Evolutionary conservation across 2,113 vertebrate genomes (phyloP), one percentile per base, ranked within the genome.

Genomic region (Phalacrocorax carbo): DNA sequence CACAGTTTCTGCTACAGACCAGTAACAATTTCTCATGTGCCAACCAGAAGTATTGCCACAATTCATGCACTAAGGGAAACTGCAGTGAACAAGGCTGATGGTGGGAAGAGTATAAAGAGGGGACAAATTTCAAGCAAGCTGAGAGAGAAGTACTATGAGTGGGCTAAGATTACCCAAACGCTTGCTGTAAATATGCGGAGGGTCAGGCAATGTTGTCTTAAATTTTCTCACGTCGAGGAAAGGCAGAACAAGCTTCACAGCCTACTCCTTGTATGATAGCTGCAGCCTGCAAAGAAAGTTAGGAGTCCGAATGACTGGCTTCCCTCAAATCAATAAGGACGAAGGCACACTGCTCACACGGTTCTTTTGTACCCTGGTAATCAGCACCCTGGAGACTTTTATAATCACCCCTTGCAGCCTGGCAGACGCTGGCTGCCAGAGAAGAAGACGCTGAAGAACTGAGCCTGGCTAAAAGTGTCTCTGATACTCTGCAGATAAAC

Each of bases 401-500:
- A 51, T 82, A 73, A 95, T 86, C 84, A 48, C 17, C 77, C 70
- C 60, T 72, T 20, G 66, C 86, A 94, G 89, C 77, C 86, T 79
- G 73, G 58, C 65, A 91, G 94, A 54, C 4, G 0, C 65, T 29
- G 77, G 48, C 62, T 93, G 72, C 93, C 73, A 84, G 38, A 73
- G 73, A 49, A 83, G 52, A 85, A 46, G 86, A 92, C 64, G 86
- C 93, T 77, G 93, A 72, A 91, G 86, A 61, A 30, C 57, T 44
- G 70, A 91, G 87, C 82, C 89, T 83, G 82, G 84, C 84, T 95
- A n/a, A 9, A 69, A 94, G 66, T 25, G 70, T 10, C 82, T 83
- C 62, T 58, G 81, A 89, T 73, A 27, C 55, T 85, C 49, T 91
- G 91, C 89, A 90, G 86, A 94, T 65, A 87, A 94, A 89, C 93